These are phyloP conservation scores for Tyto alba DNA, from an alignment of 2,113 vertebrate genomes.

Conservation along the genomic window DNA sequence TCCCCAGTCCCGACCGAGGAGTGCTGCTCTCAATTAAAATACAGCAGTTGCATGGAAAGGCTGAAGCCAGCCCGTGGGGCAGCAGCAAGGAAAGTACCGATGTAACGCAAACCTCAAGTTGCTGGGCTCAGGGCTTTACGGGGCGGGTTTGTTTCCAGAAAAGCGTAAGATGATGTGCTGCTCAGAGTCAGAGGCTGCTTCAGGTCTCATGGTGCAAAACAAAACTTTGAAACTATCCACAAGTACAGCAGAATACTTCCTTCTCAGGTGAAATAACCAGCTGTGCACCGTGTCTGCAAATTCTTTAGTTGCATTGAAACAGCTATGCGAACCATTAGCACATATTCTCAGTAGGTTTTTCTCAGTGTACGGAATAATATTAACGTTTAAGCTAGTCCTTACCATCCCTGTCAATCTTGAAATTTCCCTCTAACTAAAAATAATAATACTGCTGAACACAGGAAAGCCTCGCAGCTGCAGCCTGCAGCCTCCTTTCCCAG, in stretches of 20 bases:
- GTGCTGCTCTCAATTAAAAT: neutral
- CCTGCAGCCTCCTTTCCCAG: neutral
- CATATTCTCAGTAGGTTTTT: neutral
- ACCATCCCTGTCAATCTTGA: neutral
- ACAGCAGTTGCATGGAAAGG: neutral
- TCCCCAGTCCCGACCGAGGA: neutral
- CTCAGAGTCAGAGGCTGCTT: neutral
- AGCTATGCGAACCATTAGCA: neutral
- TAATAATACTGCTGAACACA: neutral
- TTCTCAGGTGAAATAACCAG: neutral
- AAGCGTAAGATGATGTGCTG: neutral
- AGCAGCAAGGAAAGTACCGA: neutral
- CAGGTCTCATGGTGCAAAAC: neutral
- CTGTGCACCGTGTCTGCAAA: neutral
- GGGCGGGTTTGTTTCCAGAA: neutral
- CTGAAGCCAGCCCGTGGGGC: neutral
- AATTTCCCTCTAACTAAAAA: neutral
- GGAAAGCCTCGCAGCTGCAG: neutral
- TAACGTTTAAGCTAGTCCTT: neutral
- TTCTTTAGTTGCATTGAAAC: neutral
- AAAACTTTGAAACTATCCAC: neutral
- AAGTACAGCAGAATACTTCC: neutral
- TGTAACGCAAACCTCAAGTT: accelerated
- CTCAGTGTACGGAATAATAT: neutral
- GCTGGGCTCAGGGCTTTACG: accelerated